Base-by-base conservation (phyloP, 1,140 invertebrate species). In the Drosophila subpulchrella region DNA sequence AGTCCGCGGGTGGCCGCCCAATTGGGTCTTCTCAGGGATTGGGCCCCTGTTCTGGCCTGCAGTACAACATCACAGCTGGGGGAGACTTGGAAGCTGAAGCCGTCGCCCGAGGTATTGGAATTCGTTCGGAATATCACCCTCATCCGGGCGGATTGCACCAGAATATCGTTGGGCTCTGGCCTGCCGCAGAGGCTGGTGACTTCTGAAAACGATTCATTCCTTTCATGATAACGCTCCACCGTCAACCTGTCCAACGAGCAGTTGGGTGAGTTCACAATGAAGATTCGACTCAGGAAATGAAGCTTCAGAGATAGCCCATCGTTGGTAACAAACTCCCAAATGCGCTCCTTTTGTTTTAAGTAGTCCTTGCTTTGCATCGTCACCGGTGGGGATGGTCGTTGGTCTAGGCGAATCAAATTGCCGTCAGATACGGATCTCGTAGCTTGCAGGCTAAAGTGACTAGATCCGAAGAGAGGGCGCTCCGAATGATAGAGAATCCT, bases 201-300 rank as follows among this genome's bases (percentile, higher is more conserved):
- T 47, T 94, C 92, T 58, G 94, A 95, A 95, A 11, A 91, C 30
- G 20, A 12, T 7, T 93, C 91, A 36, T 93, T 11, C 1, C 20
- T 27, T 79, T 41, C 20, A 17, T 80, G 71, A 58, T 81, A 92
- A 62, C 93, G 84, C 58, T 89, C 93, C 15, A 94, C 76, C 91
- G 96, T 93, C 6, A 97, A 89, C 85, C 94, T 97, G 93, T 98
- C 97, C 86, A 96, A 96, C 1, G 92, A 93, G 88, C 98, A 99
- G 75, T 95, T 94, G 6, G 75, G 30, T 54, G 94, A 94, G 32
- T 93, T 93, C 93, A 98, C 96, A 8, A 98, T 91, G 75, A 95
- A 94, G 91, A 97, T 97, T 62, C 97, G 92, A 2, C 51, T 70
- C 4, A 39, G 44, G 13, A 92, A 92, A 0, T 65, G 72, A 12